phyloP scores from a whole-genome alignment of 92 coral and sea anemone genomes.

The Epizoanthus fatuus region DNA sequence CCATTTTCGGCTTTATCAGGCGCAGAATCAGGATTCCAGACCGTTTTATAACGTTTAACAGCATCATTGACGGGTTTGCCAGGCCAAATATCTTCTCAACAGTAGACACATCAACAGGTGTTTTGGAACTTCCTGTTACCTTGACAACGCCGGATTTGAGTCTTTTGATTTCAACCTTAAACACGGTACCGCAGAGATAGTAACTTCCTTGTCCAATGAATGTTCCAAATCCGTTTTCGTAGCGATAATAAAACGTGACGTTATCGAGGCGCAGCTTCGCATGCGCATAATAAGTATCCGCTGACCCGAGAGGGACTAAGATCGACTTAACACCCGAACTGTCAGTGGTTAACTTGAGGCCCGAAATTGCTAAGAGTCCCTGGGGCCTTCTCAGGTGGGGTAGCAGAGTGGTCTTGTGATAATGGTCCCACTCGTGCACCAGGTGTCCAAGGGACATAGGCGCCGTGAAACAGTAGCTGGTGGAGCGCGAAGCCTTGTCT shows the following conservation, averaged over 20 bases:
- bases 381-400: conserved; percentile 74
- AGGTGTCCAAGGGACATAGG: conserved; percentile 45
- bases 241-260: conserved; percentile 85
- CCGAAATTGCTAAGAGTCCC: conserved; percentile 57
- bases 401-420: conserved; percentile 58
- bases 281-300: conserved; percentile 77
- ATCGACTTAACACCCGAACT: conserved; percentile 57
- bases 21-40: conserved; percentile 81
- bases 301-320: conserved; percentile 82
- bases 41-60: conserved; percentile 65
- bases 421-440: conserved; percentile 72
- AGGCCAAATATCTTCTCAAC: conserved; percentile 84
- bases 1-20: conserved; percentile 79
- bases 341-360: conserved; percentile 59
- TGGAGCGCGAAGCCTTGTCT: neutral
- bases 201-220: conserved; percentile 88
- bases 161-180: conserved; percentile 72
- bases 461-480: conserved; percentile 62
- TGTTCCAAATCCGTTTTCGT: conserved; percentile 71
- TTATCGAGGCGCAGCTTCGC: conserved; percentile 75
- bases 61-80: conserved; percentile 58
- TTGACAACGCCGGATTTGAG: conserved; percentile 68
- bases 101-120: conserved; percentile 87
- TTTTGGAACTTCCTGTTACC: conserved; percentile 74
- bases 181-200: conserved; percentile 84